Conservation (phyloP, 2,797 vertebrate species). For the Novumbra hubbsi region DNA sequence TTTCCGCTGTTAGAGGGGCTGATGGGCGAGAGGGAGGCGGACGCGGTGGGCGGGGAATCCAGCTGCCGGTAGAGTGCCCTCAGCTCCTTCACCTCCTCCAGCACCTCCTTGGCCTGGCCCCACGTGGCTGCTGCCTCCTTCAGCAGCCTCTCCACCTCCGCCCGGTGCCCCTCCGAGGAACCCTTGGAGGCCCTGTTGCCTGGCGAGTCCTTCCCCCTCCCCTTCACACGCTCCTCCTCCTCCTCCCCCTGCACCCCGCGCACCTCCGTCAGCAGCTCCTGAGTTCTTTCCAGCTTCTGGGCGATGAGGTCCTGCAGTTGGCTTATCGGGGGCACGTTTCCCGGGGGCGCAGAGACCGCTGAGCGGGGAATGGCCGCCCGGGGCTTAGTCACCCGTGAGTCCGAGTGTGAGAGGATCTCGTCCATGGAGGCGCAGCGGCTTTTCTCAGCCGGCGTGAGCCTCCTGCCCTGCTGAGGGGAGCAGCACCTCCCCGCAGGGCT, state of each 20-base stretch:
- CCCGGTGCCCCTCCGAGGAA: constrained; percentile 57
- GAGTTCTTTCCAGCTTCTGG: constrained; percentile 88
- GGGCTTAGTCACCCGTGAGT: constrained; percentile 48
- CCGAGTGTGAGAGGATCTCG: constrained; percentile 81
- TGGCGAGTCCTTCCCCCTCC: constrained; percentile 61
- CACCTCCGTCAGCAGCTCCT: constrained; percentile 83
- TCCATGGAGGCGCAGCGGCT: constrained; percentile 91
- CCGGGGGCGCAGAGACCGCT: constrained; percentile 10
- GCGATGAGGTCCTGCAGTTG: constrained; percentile 86
- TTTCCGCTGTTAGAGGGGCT: constrained; percentile 65
- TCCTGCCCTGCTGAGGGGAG: constrained; percentile 76
- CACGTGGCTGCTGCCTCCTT: constrained; percentile 83
- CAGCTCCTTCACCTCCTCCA: constrained; percentile 89
- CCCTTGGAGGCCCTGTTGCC: constrained; percentile 55
- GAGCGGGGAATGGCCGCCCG: constrained; percentile 23
- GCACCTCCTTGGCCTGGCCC: constrained; percentile 84
- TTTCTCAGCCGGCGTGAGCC: constrained; percentile 70
- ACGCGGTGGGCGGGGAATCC: constrained; percentile 44
- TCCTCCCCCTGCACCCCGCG: constrained; percentile 35
- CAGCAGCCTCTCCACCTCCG: constrained; percentile 84
- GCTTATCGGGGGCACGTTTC: constrained; percentile 60
- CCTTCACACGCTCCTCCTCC: constrained; percentile 38
- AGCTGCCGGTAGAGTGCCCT: constrained; percentile 81
- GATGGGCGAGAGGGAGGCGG: constrained; percentile 19
- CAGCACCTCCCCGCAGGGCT: constrained; percentile 16